Evolutionary conservation across 1,140 invertebrate species (phyloP).

Genomic region (Sminthurinus signatus): DNA sequence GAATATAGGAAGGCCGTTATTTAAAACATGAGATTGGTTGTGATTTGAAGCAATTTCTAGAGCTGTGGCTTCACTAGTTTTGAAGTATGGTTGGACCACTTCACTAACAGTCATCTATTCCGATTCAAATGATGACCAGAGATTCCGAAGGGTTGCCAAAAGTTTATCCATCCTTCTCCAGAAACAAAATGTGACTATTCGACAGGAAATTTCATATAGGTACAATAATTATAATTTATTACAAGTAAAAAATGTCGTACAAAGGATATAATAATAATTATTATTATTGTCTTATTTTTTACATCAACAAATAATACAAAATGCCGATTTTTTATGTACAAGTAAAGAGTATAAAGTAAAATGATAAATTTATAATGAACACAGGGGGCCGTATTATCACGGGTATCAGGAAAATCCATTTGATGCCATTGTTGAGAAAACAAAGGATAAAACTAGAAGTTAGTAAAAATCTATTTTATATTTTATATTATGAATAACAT

Average conservation of each 20-base stretch:
- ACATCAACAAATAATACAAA: no score
- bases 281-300: no score
- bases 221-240: no score
- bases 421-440: constrained; percentile 64
- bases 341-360: no score
- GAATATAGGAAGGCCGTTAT: no score
- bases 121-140: constrained; percentile 33
- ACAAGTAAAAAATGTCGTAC: no score
- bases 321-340: no score
- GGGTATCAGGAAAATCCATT: constrained; percentile 74
- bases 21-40: no score
- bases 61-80: constrained; percentile 70
- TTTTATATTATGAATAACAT: no score
- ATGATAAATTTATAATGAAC: no score
- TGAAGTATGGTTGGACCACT: constrained; percentile 56
- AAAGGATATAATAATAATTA: no score
- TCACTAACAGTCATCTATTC: constrained; percentile 42
- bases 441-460: constrained; percentile 72
- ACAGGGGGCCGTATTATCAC: constrained; percentile 64
- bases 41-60: constrained; percentile 91
- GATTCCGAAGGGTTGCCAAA: constrained; percentile 37
- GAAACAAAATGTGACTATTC: constrained; percentile 19
- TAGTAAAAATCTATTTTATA: constrained; percentile 46
- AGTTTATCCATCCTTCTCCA: constrained; percentile 35
- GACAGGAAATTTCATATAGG: constrained; percentile 27